Evolutionary conservation across 2,888 invertebrate species (phyloP).

Genomic region (Lithophane ornitopus): DNA sequence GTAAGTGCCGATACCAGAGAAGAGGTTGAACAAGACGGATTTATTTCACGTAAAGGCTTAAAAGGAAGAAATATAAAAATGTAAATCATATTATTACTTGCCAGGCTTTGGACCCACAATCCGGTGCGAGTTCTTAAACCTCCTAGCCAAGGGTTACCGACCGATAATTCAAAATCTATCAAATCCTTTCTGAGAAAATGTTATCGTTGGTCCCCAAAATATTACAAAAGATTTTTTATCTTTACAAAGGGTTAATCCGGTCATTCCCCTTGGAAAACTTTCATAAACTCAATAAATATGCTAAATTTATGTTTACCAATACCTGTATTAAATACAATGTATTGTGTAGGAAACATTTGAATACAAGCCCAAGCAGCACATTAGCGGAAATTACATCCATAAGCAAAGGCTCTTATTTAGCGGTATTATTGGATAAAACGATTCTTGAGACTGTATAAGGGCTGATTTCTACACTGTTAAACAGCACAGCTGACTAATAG

Average conservation of each 20-base stretch:
- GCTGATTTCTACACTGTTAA: no score
- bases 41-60: not conserved
- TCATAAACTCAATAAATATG: conserved; percentile 18
- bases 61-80: conserved; percentile 4
- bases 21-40: not conserved
- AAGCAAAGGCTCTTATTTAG: no score
- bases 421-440: no score
- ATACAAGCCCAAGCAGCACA: no score
- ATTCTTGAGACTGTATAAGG: no score
- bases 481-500: no score
- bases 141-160: conserved; percentile 22
- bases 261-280: conserved; percentile 23
- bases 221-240: conserved; percentile 30
- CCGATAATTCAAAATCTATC: conserved; percentile 44
- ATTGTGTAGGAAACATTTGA: not conserved
- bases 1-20: not conserved
- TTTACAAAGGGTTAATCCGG: conserved; percentile 26
- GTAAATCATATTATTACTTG: conserved; percentile 17
- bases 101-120: conserved; percentile 19
- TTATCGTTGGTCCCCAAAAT: conserved; percentile 37
- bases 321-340: not conserved
- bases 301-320: not conserved
- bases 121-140: conserved; percentile 1
- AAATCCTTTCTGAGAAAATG: conserved; percentile 40
- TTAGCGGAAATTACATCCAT: no score